A percentile compares a stretch with the other conserved stretches of the same genome.
These are phyloP conservation scores for Gorilla gorilla DNA, from an alignment of 2,113 vertebrate genomes.

Conservation along the genomic window DNA sequence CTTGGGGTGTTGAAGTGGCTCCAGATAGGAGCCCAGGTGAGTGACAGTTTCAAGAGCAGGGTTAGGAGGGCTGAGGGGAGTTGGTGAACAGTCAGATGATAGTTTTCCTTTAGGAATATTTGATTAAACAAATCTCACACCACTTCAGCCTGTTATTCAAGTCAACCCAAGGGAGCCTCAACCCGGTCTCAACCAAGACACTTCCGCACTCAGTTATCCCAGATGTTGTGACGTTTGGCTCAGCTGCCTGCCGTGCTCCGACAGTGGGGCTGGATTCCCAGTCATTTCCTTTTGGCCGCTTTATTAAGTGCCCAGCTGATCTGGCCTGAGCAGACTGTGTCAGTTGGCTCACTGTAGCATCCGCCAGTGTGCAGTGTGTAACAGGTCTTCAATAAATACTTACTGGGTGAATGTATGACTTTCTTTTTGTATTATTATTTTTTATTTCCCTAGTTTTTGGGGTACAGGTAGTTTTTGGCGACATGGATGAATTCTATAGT, in stretches of 20 bases:
- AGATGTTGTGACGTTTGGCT: accelerated
- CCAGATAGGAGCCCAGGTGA: background rate
- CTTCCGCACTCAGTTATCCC: too few species aligned
- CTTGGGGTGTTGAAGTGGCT: background rate
- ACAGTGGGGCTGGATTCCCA: background rate
- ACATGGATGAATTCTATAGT: too few species aligned
- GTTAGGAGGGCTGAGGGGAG: accelerated
- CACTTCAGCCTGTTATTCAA: background rate
- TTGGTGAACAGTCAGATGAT: background rate
- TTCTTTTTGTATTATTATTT: too few species aligned
- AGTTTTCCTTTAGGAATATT: background rate
- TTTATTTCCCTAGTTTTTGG: too few species aligned
- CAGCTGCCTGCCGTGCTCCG: background rate
- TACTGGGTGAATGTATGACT: too few species aligned
- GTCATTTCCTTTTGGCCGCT: background rate
- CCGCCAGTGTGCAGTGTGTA: background rate
- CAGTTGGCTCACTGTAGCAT: background rate
- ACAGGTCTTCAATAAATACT: background rate
- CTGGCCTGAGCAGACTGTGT: background rate
- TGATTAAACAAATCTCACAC: background rate
- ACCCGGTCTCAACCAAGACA: background rate
- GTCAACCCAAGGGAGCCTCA: background rate
- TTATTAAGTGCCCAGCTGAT: background rate
- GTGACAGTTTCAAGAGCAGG: background rate
- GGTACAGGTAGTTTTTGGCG: too few species aligned